Conservation (phyloP, 2,113 vertebrate species). For the Passerina amoena region DNA sequence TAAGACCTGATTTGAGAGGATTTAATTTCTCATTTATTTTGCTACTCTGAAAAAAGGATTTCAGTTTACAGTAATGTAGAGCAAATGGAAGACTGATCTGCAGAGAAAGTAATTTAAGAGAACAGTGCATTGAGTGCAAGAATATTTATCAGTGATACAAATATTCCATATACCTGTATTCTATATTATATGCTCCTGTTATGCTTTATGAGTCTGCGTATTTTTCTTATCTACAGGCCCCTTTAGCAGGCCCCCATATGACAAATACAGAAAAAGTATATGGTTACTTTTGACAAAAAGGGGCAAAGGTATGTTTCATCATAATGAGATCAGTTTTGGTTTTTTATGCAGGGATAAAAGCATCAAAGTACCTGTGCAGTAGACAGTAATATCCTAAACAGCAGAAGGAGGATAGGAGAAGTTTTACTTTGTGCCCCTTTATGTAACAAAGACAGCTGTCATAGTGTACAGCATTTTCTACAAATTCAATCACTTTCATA, state of each 20-base stretch:
- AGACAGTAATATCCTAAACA: not conserved
- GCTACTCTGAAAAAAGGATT: not conserved
- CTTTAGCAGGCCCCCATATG: fast-evolving
- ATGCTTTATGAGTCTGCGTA: not conserved
- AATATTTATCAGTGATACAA: not conserved
- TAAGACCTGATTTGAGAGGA: not conserved
- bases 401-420: not conserved
- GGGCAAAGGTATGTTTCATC: not conserved
- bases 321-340: not conserved
- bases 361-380: not conserved
- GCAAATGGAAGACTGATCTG: not conserved
- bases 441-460: not conserved
- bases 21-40: not conserved
- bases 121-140: not conserved
- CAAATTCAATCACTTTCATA: not conserved
- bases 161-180: not conserved
- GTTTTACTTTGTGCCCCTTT: not conserved
- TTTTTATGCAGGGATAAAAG: not conserved
- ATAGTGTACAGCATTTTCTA: not conserved
- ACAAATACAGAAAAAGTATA: not conserved
- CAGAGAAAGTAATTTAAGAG: not conserved
- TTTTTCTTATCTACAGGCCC: not conserved
- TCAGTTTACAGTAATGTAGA: not conserved
- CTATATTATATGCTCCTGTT: not conserved
- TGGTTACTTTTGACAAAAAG: not conserved